Base-by-base conservation (phyloP, 1,140 invertebrate species). In the Leptoteleia sp. region DNA sequence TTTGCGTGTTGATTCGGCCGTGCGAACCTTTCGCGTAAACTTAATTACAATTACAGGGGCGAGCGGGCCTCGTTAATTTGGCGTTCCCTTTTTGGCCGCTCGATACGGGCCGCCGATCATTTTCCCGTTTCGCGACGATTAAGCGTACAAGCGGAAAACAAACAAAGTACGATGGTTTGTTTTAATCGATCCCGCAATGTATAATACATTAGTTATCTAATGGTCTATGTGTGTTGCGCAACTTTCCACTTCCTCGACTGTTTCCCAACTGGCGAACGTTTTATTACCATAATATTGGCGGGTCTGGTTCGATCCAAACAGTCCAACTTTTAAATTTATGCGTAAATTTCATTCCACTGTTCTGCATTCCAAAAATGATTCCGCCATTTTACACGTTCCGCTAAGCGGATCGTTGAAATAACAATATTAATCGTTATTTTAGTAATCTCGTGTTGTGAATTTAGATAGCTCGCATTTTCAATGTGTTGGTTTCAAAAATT, bases 141-240 rank as follows among this genome's bases (percentile, higher is more conserved):
- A 40, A 48, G 42, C 8, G 43, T 7, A 19, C 40, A n/a, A n/a
- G 17, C 4, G 25, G 16, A n/a, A n/a, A n/a, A 43, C 54, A 75
- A 76, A 76, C 54, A 67, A 61, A 67, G 43, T 76, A 16, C 35
- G 52, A 33, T 33, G 17, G 4, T 33, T 33, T 40, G 47, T 64
- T 70, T 76, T 70, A 70, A 76, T 76, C 73, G 73, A 76, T 70
- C 50, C n/a, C 57, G 52, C 35, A 5, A 75, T 75, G 61, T 75
- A 76, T 67, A 65, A 68, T 68, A 64, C 48, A 76, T 76, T 50
- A 64, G 65, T 68, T 68, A 68, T 40, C 62, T 76, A 76, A 76
- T 76, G 40, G 64, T 55, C 59, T 59, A 27, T 61, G 31, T 67
- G 50, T 75, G 61, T 75, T 65, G 35, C 45, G 38, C 62, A 68